Conservation (phyloP, 2,113 vertebrate species). For the Saiga tatarica region DNA sequence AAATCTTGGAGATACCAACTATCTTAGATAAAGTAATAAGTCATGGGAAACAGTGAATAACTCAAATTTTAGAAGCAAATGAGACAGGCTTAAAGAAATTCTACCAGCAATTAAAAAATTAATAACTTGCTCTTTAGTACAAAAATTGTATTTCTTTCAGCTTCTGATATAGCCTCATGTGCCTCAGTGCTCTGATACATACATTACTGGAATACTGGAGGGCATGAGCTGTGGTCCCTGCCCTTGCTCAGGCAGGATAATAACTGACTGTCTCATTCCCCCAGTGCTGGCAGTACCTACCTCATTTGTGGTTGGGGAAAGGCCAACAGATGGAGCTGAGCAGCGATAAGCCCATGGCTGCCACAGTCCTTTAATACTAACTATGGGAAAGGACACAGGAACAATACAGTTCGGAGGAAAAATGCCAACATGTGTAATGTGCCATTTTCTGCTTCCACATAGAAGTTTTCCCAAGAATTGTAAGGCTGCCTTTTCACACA, state of each 20-base stretch:
- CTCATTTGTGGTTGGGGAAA: neutral
- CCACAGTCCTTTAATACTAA: neutral
- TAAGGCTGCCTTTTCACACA: neutral
- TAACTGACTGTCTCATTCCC: neutral
- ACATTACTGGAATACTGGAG: neutral
- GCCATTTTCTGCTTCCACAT: neutral
- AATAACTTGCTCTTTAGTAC: neutral
- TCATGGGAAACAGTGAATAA: neutral
- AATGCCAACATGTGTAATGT: neutral
- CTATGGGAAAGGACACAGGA: neutral
- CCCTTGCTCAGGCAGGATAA: neutral
- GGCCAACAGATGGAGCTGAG: neutral
- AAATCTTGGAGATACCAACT: slow-evolving; percentile 5
- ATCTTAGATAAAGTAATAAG: slow-evolving; percentile 6
- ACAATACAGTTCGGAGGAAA: neutral
- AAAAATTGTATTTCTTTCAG: neutral
- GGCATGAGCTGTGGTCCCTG: neutral
- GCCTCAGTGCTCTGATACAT: neutral
- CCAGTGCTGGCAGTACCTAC: neutral
- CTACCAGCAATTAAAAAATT: slow-evolving; percentile 12
- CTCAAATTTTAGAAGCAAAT: slow-evolving; percentile 39
- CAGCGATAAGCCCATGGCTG: neutral
- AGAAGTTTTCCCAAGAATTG: neutral
- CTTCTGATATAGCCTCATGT: neutral
- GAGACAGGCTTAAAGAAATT: neutral